phyloP scores from a whole-genome alignment of 2,888 invertebrate genomes.

The Drosophila kuntzei region DNA sequence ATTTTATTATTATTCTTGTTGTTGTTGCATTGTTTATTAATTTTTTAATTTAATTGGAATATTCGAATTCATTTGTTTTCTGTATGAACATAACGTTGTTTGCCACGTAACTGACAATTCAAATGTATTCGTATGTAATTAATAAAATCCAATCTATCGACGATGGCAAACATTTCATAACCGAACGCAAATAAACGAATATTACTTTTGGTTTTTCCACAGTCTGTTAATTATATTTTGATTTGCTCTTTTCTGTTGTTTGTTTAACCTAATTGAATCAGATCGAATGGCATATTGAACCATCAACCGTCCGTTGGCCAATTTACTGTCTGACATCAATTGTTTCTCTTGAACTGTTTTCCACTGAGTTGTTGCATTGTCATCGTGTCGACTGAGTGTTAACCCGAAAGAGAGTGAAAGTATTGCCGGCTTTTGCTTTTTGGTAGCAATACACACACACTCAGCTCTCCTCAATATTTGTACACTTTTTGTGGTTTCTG shows the following conservation, averaged over 20 bases:
- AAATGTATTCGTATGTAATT: slow-evolving; percentile 27
- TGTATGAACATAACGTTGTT: slow-evolving; percentile 1
- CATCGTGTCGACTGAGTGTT: slow-evolving; percentile 24
- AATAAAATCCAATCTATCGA: slow-evolving; percentile 36
- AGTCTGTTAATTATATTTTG: slow-evolving; percentile 26
- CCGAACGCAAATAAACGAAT: slow-evolving; percentile 34
- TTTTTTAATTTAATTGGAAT: slow-evolving; percentile 42
- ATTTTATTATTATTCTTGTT: slow-evolving; percentile 5
- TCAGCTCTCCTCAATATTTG: slow-evolving; percentile 3
- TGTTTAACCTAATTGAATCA: slow-evolving; percentile 39
- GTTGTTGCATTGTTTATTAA: slow-evolving; percentile 33
- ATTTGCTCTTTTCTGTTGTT: slow-evolving; percentile 10
- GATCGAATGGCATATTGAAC: slow-evolving; percentile 48
- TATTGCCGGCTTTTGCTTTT: slow-evolving; percentile 62
- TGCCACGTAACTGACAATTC: neutral
- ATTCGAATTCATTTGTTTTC: slow-evolving; percentile 14
- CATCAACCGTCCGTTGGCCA: slow-evolving; percentile 42
- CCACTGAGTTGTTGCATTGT: slow-evolving; percentile 25
- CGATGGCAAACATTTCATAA: slow-evolving; percentile 43
- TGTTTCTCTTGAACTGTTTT: slow-evolving; percentile 9
- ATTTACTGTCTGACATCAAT: slow-evolving; percentile 24
- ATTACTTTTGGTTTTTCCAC: slow-evolving; percentile 36
- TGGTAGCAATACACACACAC: neutral
- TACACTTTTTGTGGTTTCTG: slow-evolving; percentile 33
- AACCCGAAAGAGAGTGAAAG: slow-evolving; percentile 66